Conservation (phyloP, 2,888 invertebrate genomes). For the Argyresthia albistria region DNA sequence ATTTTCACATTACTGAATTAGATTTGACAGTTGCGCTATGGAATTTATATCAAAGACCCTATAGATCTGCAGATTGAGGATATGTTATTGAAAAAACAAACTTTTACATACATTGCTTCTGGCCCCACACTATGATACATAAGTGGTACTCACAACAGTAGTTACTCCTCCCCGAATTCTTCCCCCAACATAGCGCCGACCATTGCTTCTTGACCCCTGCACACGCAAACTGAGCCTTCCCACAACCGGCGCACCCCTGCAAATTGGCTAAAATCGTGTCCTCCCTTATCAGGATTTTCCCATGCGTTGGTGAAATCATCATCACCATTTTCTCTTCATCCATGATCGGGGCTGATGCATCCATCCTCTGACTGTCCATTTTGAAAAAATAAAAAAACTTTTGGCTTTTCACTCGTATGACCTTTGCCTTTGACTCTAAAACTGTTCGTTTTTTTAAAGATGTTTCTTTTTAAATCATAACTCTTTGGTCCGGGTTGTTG, state of each 20-base stretch:
- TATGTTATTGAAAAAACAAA: no score
- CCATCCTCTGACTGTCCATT: constrained; percentile 2
- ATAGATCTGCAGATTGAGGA: no score
- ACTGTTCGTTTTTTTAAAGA: no score
- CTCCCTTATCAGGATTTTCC: constrained; percentile 47
- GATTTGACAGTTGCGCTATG: no score
- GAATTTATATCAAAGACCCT: no score
- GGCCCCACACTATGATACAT: not conserved
- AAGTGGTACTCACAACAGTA: constrained; percentile 44
- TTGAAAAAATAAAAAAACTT: not conserved
- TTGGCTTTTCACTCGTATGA: no score
- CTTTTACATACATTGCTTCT: not conserved
- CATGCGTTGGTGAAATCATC: constrained; percentile 20
- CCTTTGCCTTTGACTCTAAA: not conserved
- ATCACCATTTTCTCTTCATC: constrained; percentile 33
- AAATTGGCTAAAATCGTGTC: constrained; percentile 49
- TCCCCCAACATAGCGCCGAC: constrained; percentile 58
- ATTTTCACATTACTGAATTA: no score
- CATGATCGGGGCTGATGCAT: constrained; percentile 21
- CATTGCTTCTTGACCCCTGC: constrained; percentile 46
- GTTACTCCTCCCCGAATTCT: constrained; percentile 43
- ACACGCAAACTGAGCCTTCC: constrained; percentile 45
- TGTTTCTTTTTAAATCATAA: not conserved
- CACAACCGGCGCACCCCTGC: constrained; percentile 50
- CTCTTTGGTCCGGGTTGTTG: not conserved